Conservation (phyloP, 37 sponge, comb jelly and placozoan species). For the Chondrosia reniformis region DNA sequence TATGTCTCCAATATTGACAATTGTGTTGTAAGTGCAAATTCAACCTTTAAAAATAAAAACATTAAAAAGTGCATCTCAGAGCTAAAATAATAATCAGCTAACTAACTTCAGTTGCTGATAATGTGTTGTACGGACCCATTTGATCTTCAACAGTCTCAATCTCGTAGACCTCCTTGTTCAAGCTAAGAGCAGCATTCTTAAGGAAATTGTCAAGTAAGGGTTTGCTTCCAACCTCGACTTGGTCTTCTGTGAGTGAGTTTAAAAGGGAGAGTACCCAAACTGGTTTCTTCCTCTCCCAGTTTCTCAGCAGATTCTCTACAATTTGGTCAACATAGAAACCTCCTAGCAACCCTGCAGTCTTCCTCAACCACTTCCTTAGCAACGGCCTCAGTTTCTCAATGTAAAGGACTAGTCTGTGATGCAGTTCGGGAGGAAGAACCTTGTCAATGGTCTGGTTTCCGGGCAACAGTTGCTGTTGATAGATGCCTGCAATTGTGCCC, state of each 20-base stretch:
- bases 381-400: conserved; percentile 1
- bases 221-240: neutral
- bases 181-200: conserved; percentile 23
- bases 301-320: conserved; percentile 15
- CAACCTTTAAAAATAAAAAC: conserved; percentile 20
- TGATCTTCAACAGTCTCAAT: conserved; percentile 49
- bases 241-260: conserved; percentile 44
- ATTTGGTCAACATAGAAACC: conserved; percentile 14
- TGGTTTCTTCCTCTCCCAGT: conserved; percentile 54
- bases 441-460: conserved; percentile 2
- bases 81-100: neutral
- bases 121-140: conserved; percentile 41
- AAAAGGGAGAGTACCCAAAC: conserved; percentile 47
- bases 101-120: conserved; percentile 26
- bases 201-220: conserved; percentile 57
- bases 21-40: conserved; percentile 32
- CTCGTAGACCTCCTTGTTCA: conserved; percentile 53
- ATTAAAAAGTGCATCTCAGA: neutral
- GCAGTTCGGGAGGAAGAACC: neutral
- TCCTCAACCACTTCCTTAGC: conserved; percentile 34
- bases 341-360: neutral
- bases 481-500: neutral
- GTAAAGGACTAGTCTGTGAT: conserved; percentile 24
- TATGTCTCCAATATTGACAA: conserved; percentile 33
- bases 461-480: conserved; percentile 25